Base-by-base conservation (phyloP, 2,113 vertebrate genomes). In the Macrotis lagotis region DNA sequence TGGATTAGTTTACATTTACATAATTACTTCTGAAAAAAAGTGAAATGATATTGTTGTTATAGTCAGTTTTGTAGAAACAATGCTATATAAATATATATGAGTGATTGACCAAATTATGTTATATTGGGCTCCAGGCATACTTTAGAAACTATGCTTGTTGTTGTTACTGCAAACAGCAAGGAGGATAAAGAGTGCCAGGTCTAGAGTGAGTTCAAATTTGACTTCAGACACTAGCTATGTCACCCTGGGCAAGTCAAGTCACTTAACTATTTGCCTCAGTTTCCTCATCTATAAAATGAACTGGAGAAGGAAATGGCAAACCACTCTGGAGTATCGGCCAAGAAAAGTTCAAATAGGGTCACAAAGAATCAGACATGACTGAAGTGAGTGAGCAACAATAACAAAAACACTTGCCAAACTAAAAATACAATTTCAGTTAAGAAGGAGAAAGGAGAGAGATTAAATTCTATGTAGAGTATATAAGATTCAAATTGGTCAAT, bases 381-480 rank as follows among this genome's bases (percentile, higher is more conserved):
- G 24, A 66, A 66, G 37, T 16, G 4, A 66, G 26, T 59, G 2
- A 31, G 31, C 55, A 28, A 55, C 53, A 55, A 26, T 24, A 52
- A 52, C 52, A 53, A 51, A 95, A 91, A 22, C 48, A 83, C 12
- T n/a, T 93, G 59, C 25, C 74, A 74, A 51, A 91, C 90, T 48
- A 53, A 48, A 55, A 89, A 31, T 0, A 28, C 51, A 92, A 92
- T 50, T 94, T 97, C 49, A 51, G 83, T 83, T 44, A 50, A 92
- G 91, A 66, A 53, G 49, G 90, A 91, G 47, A 50, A 66, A 91
- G 50, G 59, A 47, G 48, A 83, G 26, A 91, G 44, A 49, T 51
- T 25, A 53, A 49, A 47, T n/a, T n/a, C 91, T 1, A 50, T 11
- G 91, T 0, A 92, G 28, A 93, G 66, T 50, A 90, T 37, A 44